phyloP scores from a whole-genome alignment of 2,113 vertebrate genomes.

The Gobio gobio region DNA sequence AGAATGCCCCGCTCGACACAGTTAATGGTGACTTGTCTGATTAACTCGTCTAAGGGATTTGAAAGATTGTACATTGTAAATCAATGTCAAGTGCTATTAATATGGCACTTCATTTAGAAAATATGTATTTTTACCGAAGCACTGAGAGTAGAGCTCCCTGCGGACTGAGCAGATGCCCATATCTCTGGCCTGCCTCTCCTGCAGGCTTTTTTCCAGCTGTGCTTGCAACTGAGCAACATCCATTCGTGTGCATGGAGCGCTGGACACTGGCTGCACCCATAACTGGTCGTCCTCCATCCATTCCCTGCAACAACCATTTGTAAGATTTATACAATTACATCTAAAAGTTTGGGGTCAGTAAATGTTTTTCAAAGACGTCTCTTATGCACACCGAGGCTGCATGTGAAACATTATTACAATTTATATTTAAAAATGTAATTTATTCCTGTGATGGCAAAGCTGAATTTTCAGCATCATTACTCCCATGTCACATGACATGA shows the following conservation, averaged over 20 bases:
- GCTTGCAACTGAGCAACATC: constrained; percentile 88
- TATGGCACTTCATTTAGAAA: not conserved
- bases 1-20: constrained; percentile 90
- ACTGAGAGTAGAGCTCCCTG: constrained; percentile 90
- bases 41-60: constrained; percentile 85
- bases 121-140: constrained; percentile 80
- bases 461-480: not conserved
- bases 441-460: not conserved
- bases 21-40: constrained; percentile 91
- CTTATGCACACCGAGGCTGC: not conserved
- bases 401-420: not conserved
- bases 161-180: constrained; percentile 92
- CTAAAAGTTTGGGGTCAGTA: not conserved
- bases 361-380: not conserved
- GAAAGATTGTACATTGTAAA: not conserved
- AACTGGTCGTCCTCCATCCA: constrained; percentile 83
- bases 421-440: not conserved
- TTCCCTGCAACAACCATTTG: constrained; percentile 72
- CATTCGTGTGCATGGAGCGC: constrained; percentile 83
- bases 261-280: constrained; percentile 93
- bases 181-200: constrained; percentile 85
- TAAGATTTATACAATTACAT: not conserved
- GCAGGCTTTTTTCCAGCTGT: constrained; percentile 83
- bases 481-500: not conserved
- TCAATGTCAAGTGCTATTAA: not conserved